Conservation (phyloP, 1,140 invertebrate genomes). For the Scaptomyza hsui region DNA sequence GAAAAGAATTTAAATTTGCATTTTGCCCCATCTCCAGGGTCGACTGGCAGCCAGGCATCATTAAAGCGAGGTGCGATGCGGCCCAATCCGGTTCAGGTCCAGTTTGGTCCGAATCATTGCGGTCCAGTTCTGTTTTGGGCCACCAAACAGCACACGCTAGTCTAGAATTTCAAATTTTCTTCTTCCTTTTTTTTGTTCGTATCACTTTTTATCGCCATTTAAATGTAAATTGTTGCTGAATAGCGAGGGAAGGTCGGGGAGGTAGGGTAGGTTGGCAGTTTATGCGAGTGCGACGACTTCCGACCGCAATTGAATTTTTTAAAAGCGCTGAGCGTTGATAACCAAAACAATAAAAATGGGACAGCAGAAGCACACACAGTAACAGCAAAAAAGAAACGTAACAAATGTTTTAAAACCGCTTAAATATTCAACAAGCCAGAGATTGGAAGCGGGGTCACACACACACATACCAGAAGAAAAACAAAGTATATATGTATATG, state of each 20-base stretch:
- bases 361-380: constrained; percentile 4
- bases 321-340: constrained; percentile 82
- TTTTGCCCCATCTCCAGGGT: constrained; percentile 43
- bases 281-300: constrained; percentile 80
- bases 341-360: constrained; percentile 78
- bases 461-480: constrained; percentile 13
- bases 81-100: background rate
- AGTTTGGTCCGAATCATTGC: constrained; percentile 10
- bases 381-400: constrained; percentile 33
- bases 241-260: constrained; percentile 25
- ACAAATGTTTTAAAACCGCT: constrained; percentile 76
- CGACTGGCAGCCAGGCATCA: constrained; percentile 41
- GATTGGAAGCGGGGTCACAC: constrained; percentile 21
- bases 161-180: constrained; percentile 70
- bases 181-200: constrained; percentile 14
- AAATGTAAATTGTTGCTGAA: constrained; percentile 76
- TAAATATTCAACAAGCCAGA: constrained; percentile 76
- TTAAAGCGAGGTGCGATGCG: constrained; percentile 64
- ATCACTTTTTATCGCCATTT: constrained; percentile 81
- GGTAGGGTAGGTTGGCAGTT: constrained; percentile 61
- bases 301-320: constrained; percentile 82
- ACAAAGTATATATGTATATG: constrained; percentile 25
- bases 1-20: constrained; percentile 82
- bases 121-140: constrained; percentile 25
- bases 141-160: constrained; percentile 31